These are phyloP conservation scores for Atherinosoma microstoma DNA, from an alignment of 2,797 vertebrate genomes.

Conservation along the genomic window DNA sequence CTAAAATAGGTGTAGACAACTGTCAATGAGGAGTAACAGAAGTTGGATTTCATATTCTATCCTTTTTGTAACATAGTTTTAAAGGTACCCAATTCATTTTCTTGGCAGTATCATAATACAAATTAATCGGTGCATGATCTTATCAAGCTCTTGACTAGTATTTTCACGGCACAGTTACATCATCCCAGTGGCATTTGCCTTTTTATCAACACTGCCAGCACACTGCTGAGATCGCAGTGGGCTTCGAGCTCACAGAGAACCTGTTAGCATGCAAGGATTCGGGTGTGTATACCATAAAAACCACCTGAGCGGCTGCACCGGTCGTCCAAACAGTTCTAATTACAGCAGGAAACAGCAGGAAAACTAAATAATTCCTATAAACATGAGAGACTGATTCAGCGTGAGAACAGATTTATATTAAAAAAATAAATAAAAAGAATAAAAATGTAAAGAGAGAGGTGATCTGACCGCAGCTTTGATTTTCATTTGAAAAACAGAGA, in stretches of 20 bases:
- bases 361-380: neutral
- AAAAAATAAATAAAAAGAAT: neutral
- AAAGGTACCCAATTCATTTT: too few relatives aligned
- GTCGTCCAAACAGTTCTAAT: slow-evolving; percentile 37
- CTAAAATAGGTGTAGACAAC: too few relatives aligned
- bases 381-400: neutral
- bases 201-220: slow-evolving; percentile 55
- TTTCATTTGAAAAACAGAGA: neutral
- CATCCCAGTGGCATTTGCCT: slow-evolving; percentile 21
- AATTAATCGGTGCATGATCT: slow-evolving; percentile 8
- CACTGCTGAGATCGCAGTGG: slow-evolving; percentile 40
- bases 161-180: slow-evolving; percentile 40
- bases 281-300: slow-evolving; percentile 33
- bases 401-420: neutral
- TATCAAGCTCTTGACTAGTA: slow-evolving; percentile 21
- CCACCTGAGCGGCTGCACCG: slow-evolving; percentile 11
- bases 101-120: neutral
- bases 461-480: neutral
- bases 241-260: slow-evolving; percentile 33
- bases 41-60: too few relatives aligned
- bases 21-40: too few relatives aligned
- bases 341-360: slow-evolving; percentile 5
- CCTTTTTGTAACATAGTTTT: too few relatives aligned
- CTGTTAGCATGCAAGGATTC: slow-evolving; percentile 46
- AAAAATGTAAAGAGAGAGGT: neutral